phyloP scores from a whole-genome alignment of 2,888 invertebrate genomes.

The Eupithecia inturbata region DNA sequence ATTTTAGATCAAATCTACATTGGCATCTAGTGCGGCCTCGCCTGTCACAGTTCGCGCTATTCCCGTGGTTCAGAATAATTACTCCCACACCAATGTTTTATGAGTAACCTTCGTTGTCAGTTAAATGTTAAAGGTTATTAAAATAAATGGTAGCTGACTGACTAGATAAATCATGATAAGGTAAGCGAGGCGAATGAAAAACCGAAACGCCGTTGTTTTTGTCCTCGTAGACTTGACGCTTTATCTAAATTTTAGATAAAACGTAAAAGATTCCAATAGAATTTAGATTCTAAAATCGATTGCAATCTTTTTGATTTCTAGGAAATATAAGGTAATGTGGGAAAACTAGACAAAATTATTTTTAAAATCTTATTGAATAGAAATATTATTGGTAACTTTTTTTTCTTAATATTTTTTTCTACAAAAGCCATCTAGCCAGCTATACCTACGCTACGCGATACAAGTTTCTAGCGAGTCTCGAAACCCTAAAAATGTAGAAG shows the following conservation, averaged over 20 bases:
- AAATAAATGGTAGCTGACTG: background rate
- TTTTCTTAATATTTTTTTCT: background rate
- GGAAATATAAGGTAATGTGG: background rate
- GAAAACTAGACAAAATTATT: no score
- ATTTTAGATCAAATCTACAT: background rate
- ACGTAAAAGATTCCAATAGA: no score
- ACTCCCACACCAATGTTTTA: conserved; percentile 19
- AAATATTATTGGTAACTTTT: no score
- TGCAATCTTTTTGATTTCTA: background rate
- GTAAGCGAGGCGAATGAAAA: conserved; percentile 1
- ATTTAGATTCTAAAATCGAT: no score
- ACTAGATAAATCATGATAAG: conserved; percentile 1
- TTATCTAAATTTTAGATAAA: background rate
- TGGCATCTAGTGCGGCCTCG: conserved; percentile 8
- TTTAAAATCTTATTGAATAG: no score
- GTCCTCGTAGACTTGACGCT: background rate
- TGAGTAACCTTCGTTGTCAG: conserved; percentile 16
- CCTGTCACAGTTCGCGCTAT: conserved; percentile 16
- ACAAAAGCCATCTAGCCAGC: background rate
- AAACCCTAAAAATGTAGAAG: background rate
- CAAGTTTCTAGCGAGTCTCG: background rate
- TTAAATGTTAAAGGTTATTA: conserved; percentile 17
- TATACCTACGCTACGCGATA: background rate
- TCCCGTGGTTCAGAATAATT: conserved; percentile 16
- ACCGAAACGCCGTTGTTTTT: background rate